phyloP scores from a whole-genome alignment of 2,888 invertebrate genomes.

The Macaria liturata region DNA sequence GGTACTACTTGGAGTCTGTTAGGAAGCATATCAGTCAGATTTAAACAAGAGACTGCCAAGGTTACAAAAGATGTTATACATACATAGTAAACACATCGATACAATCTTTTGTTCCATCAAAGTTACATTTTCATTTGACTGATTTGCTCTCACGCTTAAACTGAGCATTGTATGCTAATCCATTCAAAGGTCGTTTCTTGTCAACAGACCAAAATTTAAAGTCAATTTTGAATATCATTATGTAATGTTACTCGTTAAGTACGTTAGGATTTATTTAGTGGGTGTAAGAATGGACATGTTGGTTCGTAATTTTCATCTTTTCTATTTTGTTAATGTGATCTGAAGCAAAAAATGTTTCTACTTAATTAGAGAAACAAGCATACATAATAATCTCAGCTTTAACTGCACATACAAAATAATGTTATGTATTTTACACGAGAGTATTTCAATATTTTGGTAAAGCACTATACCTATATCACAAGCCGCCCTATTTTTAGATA shows the following conservation, averaged over 20 bases:
- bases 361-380: slow-evolving; percentile 49
- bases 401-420: slow-evolving; percentile 60
- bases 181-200: slow-evolving; percentile 50
- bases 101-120: not conserved
- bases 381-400: slow-evolving; percentile 60
- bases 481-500: slow-evolving; percentile 77
- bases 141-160: slow-evolving; percentile 30
- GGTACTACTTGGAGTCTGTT: not conserved
- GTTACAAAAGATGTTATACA: not conserved
- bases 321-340: slow-evolving; percentile 80
- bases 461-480: slow-evolving; percentile 74
- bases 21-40: slow-evolving; percentile 22
- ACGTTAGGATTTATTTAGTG: slow-evolving; percentile 64
- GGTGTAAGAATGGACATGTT: slow-evolving; percentile 59
- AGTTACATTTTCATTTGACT: slow-evolving; percentile 20
- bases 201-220: slow-evolving; percentile 73
- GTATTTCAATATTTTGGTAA: slow-evolving; percentile 65
- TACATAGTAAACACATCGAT: not conserved
- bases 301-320: slow-evolving; percentile 60
- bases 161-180: slow-evolving; percentile 30
- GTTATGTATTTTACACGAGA: slow-evolving; percentile 55
- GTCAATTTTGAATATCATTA: slow-evolving; percentile 77
- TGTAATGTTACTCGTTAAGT: slow-evolving; percentile 64
- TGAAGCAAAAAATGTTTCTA: slow-evolving; percentile 60
- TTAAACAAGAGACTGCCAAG: not conserved